Evolutionary conservation across 2,797 vertebrate species (phyloP).

Genomic region (Anabacerthia variegaticeps): DNA sequence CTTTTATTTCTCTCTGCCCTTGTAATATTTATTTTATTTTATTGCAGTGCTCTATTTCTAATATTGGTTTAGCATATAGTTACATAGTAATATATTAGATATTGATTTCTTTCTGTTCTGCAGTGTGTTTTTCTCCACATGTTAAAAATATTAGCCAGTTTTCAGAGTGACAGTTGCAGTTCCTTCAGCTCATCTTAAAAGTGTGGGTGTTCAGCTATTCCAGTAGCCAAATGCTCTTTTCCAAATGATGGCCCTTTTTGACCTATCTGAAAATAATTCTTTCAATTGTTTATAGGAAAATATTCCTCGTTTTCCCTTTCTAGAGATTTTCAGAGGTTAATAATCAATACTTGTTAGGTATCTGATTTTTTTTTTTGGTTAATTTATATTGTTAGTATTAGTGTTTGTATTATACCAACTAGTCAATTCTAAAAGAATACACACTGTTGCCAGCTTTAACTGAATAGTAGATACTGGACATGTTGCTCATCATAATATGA

Average conservation of each 20-base stretch:
- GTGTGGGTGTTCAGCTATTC: neutral
- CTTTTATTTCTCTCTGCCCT: constrained; percentile 28
- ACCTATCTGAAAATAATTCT: neutral
- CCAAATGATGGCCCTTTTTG: neutral
- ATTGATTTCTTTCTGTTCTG: constrained; percentile 39
- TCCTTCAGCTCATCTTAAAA: neutral
- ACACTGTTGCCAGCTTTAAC: neutral
- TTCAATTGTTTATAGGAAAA: neutral
- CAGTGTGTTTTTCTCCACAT: neutral
- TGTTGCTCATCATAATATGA: neutral
- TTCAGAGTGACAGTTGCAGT: neutral
- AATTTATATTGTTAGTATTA: neutral
- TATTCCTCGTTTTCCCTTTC: neutral
- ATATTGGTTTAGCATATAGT: constrained; percentile 18
- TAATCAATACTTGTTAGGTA: neutral
- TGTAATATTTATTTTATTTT: constrained; percentile 39
- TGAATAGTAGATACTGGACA: neutral
- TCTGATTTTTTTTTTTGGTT: neutral
- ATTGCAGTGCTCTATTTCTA: constrained; percentile 3
- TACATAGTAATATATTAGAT: constrained; percentile 31
- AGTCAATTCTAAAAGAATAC: neutral
- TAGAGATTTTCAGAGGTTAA: neutral
- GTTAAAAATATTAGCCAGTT: neutral
- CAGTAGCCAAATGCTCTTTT: neutral
- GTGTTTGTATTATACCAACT: neutral